Evolutionary conservation across 2,113 vertebrate genomes (phyloP).

Genomic region (Equus przewalskii): DNA sequence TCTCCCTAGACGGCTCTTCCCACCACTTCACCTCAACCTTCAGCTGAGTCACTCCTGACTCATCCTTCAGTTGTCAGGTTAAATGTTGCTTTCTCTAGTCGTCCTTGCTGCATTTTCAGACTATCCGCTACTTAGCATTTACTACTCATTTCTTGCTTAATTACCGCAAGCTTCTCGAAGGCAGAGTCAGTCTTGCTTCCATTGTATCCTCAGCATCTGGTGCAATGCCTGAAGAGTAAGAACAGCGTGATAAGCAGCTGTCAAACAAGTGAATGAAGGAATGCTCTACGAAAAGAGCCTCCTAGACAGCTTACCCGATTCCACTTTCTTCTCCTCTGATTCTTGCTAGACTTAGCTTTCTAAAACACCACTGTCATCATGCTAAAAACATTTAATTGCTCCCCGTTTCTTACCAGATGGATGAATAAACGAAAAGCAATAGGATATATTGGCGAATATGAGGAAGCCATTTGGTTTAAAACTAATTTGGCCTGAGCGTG

Average conservation of each 20-base stretch:
- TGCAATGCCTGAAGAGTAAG: neutral
- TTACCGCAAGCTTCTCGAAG: neutral
- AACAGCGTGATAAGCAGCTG: neutral
- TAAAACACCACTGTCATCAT: neutral
- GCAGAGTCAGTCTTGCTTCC: neutral
- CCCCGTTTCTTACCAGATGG: neutral
- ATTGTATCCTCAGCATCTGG: neutral
- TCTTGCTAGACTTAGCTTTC: constrained; percentile 17
- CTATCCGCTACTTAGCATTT: neutral
- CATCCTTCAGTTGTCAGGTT: neutral
- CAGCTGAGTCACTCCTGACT: neutral
- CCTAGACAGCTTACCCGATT: neutral
- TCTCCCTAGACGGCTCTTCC: neutral
- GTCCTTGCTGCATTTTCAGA: neutral
- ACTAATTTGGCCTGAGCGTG: too few relatives aligned
- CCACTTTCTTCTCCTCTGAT: neutral
- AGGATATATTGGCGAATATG: too few relatives aligned
- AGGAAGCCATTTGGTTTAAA: too few relatives aligned
- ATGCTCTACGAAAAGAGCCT: neutral
- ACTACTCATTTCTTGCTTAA: neutral
- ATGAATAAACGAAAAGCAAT: too few relatives aligned
- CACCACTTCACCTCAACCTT: neutral
- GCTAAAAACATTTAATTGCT: neutral
- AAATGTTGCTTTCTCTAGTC: neutral
- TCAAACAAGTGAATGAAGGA: neutral